phyloP scores from a whole-genome alignment of 2,888 invertebrate species.

The Rhopalosiphum nymphaeae region DNA sequence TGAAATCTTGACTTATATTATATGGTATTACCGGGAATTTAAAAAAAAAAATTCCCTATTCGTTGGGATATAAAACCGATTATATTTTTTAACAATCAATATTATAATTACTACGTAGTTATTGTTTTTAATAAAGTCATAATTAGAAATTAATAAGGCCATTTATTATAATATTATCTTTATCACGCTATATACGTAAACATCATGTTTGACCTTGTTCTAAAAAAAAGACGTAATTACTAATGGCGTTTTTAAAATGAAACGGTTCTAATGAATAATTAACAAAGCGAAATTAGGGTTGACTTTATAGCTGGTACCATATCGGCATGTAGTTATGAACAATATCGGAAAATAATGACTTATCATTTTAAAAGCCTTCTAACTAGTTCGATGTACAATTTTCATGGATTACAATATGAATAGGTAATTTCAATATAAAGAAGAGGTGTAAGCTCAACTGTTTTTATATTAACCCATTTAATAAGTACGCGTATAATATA shows the following conservation, averaged over 20 bases:
- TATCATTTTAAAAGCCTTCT: neutral
- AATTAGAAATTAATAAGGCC: slow-evolving; percentile 41
- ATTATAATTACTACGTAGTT: slow-evolving; percentile 6
- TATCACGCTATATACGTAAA: slow-evolving; percentile 14
- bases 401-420: neutral
- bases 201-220: slow-evolving; percentile 33
- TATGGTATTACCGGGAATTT: neutral
- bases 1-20: neutral
- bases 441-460: neutral
- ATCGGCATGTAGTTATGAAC: neutral
- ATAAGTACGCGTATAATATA: neutral
- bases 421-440: neutral
- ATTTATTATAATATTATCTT: neutral
- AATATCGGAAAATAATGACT: neutral
- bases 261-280: neutral
- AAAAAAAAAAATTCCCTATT: neutral
- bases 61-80: neutral
- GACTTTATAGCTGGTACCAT: neutral
- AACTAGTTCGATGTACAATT: neutral
- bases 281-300: neutral
- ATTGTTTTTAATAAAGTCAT: neutral
- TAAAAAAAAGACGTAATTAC: slow-evolving; percentile 31
- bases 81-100: neutral
- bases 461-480: neutral
- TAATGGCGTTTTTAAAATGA: neutral